phyloP scores from a whole-genome alignment of 1,140 invertebrate genomes.

The Drosophila sturtevanti region DNA sequence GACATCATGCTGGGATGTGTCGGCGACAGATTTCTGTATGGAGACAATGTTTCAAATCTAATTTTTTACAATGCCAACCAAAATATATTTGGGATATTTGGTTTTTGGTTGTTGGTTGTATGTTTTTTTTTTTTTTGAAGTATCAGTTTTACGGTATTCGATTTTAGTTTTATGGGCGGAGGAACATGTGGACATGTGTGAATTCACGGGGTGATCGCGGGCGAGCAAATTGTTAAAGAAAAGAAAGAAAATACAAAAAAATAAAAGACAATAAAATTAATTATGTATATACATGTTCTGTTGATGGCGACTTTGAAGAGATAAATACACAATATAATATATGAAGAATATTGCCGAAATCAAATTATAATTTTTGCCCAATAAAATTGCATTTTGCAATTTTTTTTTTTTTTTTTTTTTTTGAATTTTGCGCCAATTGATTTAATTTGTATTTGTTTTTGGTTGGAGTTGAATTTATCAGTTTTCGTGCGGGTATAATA shows the following conservation, averaged over 20 bases:
- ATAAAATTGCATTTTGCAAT: conserved; percentile 11
- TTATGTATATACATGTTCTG: neutral
- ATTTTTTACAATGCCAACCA: conserved; percentile 56
- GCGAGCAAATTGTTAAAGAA: conserved; percentile 40
- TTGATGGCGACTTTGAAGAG: conserved; percentile 65
- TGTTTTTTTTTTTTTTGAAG: conserved; percentile 11
- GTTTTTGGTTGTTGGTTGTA: conserved; percentile 15
- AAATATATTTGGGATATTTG: conserved; percentile 20
- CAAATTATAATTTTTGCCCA: conserved; percentile 17
- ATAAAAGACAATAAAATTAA: conserved; percentile 48
- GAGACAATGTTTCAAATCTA: conserved; percentile 81
- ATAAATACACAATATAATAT: conserved; percentile 39
- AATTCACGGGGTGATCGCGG: conserved; percentile 14
- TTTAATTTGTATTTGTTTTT: too few relatives aligned
- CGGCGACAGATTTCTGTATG: conserved; percentile 82
- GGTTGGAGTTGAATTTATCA: too few relatives aligned
- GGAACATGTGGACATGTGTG: conserved; percentile 33
- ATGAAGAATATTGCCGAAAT: conserved; percentile 41
- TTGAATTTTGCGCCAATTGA: conserved; percentile 64
- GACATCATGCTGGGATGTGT: conserved; percentile 83
- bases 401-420: conserved; percentile 37
- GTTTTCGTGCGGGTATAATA: too few relatives aligned
- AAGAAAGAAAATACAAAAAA: conserved; percentile 75
- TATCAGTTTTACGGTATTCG: conserved; percentile 19
- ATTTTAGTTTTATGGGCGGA: conserved; percentile 1